A percentile compares a stretch with the other conserved stretches of the same genome.
Conservation (phyloP, 2,888 invertebrate genomes). For the Lasius platythorax region DNA sequence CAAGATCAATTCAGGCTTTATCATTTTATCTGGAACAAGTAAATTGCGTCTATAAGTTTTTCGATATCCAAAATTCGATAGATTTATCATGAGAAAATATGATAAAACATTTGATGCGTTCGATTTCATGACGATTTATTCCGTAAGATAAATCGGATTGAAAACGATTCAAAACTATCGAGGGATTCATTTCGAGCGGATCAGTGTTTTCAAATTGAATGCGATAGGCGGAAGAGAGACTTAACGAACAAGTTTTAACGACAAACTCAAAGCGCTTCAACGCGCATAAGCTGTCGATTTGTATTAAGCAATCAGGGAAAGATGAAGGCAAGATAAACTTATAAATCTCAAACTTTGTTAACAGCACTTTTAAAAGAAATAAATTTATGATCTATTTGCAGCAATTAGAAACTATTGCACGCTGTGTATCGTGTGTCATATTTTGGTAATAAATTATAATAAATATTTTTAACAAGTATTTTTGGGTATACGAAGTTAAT, state of each 20-base stretch:
- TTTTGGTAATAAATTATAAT: constrained; percentile 3
- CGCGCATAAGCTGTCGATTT: constrained; percentile 48
- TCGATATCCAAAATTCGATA: not conserved
- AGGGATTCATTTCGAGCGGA: constrained; percentile 47
- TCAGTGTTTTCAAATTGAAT: constrained; percentile 52
- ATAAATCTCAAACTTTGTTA: constrained; percentile 16
- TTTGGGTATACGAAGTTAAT: not conserved
- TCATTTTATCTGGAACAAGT: constrained; percentile 76
- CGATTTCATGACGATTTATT: constrained; percentile 29
- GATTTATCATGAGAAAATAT: constrained; percentile 26
- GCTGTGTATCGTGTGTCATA: not conserved
- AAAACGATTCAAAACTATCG: constrained; percentile 49
- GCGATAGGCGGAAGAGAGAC: constrained; percentile 53
- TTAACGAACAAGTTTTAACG: constrained; percentile 50
- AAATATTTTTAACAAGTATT: not conserved
- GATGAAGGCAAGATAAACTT: constrained; percentile 16
- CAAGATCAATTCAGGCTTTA: constrained; percentile 78
- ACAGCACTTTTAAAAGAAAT: not conserved
- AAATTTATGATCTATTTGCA: not conserved
- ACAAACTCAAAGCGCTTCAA: constrained; percentile 39
- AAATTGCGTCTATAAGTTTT: constrained; percentile 51
- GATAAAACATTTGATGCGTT: constrained; percentile 26
- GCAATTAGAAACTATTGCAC: not conserved
- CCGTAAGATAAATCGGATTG: constrained; percentile 48
- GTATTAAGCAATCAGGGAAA: constrained; percentile 40